A percentile compares a stretch with the other conserved stretches of the same genome.
These are phyloP conservation scores for Furnarius figulus DNA, from an alignment of 2,113 vertebrate genomes.

Conservation along the genomic window DNA sequence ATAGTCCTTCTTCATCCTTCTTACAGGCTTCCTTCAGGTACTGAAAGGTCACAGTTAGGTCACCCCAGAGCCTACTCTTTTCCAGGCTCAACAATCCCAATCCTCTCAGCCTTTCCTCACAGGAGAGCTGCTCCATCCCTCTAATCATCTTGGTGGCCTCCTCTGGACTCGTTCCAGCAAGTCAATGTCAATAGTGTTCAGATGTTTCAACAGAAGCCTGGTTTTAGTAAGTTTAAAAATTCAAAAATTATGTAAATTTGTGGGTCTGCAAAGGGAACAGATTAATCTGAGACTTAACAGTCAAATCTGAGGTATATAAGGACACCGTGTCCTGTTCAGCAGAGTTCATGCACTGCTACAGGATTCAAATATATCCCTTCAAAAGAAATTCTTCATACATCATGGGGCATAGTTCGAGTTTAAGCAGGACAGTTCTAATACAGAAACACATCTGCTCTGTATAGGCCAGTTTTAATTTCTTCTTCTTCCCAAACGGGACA, in stretches of 20 bases:
- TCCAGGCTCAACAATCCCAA: not conserved
- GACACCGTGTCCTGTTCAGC: not conserved
- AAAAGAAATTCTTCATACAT: not conserved
- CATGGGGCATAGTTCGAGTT: not conserved
- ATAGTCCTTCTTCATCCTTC: not conserved
- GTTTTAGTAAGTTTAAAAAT: not conserved
- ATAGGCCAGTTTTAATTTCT: not conserved
- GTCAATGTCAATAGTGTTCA: not conserved
- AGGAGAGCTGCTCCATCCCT: not conserved
- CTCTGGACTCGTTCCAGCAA: not conserved
- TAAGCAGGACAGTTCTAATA: not conserved
- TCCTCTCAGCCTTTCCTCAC: not conserved
- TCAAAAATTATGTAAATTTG: not conserved
- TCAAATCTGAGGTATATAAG: not conserved
- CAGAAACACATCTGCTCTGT: not conserved
- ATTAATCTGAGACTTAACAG: not conserved
- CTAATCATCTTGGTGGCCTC: not conserved
- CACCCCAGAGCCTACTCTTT: not conserved
- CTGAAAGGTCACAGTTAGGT: not conserved
- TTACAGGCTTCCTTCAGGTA: not conserved
- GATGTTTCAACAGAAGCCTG: not conserved
- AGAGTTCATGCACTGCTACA: not conserved
- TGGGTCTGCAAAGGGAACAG: not conserved
- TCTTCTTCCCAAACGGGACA: not conserved
- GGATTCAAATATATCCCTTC: not conserved